Evolutionary conservation across 2,797 vertebrate species (phyloP).

Genomic region (Carcharodon carcharias): DNA sequence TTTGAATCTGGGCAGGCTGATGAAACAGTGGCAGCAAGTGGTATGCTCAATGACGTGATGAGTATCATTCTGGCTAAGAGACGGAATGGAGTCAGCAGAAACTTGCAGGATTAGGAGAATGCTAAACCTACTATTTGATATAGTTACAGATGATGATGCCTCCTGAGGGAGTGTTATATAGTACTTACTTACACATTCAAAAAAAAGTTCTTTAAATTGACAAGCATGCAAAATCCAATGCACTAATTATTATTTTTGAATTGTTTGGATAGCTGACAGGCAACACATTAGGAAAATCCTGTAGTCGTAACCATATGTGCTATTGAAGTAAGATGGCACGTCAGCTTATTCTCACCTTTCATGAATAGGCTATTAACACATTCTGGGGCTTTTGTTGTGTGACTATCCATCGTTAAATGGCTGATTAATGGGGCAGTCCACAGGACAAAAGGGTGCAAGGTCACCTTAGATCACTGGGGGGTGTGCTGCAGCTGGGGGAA

Average conservation of each 20-base stretch:
- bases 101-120: background rate
- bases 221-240: background rate
- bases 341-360: slow-evolving; percentile 34
- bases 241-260: slow-evolving; percentile 18
- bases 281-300: slow-evolving; percentile 14
- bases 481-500: background rate
- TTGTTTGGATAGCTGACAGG: background rate
- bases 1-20: background rate
- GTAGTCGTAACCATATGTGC: slow-evolving; percentile 28
- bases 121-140: background rate
- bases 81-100: background rate
- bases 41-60: background rate
- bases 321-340: slow-evolving; percentile 32
- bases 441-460: slow-evolving; percentile 35
- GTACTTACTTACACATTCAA: background rate
- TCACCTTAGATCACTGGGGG: slow-evolving; percentile 18
- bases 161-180: background rate
- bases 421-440: slow-evolving; percentile 35
- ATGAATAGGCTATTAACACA: slow-evolving; percentile 36
- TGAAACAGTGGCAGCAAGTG: background rate
- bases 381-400: slow-evolving; percentile 30
- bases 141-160: background rate
- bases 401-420: slow-evolving; percentile 31
- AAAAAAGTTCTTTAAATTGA: background rate
- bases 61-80: background rate